Conservation (phyloP, 2,888 invertebrate genomes). For the Campaea margaritaria region DNA sequence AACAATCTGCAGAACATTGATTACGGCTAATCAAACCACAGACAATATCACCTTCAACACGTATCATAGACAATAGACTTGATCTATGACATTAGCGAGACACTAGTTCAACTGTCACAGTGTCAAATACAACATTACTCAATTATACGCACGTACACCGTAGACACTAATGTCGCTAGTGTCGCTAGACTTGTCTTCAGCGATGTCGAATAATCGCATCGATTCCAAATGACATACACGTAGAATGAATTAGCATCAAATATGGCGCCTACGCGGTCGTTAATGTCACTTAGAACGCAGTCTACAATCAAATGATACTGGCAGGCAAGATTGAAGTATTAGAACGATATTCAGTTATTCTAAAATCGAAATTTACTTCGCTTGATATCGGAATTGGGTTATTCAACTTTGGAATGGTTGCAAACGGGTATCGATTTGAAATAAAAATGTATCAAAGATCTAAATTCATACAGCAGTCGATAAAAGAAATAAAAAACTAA, state of each 20-base stretch:
- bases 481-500: not conserved
- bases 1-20: conserved; percentile 26
- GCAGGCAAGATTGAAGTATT: conserved; percentile 16
- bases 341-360: conserved; percentile 19
- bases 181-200: conserved; percentile 23
- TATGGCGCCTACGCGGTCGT: conserved; percentile 49
- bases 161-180: conserved; percentile 16
- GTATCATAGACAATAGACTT: conserved; percentile 52
- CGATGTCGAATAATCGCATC: conserved; percentile 62
- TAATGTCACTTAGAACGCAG: conserved; percentile 31
- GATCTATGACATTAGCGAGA: conserved; percentile 61
- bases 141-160: conserved; percentile 50
- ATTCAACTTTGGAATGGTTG: not conserved
- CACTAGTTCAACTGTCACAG: conserved; percentile 50
- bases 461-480: not conserved
- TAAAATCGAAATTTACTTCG: conserved; percentile 4
- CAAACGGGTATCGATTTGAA: not conserved
- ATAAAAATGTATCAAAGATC: conserved; percentile 1
- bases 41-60: conserved; percentile 28
- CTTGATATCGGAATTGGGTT: not conserved
- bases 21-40: conserved; percentile 35
- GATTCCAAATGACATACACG: conserved; percentile 58
- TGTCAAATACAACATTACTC: conserved; percentile 61
- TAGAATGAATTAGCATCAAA: conserved; percentile 53
- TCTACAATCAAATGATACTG: conserved; percentile 31